phyloP scores from a whole-genome alignment of 2,888 invertebrate species.

The Agrochola lota region DNA sequence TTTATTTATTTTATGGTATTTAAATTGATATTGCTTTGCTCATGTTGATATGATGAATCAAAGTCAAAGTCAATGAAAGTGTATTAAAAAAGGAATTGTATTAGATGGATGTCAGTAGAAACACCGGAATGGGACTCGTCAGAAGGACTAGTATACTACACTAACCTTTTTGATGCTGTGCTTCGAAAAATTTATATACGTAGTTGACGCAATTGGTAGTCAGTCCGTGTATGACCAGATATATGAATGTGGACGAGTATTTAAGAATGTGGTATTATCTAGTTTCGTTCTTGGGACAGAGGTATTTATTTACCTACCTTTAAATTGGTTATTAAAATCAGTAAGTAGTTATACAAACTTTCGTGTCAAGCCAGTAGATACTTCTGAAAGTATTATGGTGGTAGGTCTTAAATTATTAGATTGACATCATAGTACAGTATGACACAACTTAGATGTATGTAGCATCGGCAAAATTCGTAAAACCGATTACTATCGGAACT shows the following conservation, averaged over 20 bases:
- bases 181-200: not conserved
- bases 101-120: conserved; percentile 1
- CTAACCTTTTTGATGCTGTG: not conserved
- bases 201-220: not conserved
- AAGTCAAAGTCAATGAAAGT: too few relatives aligned
- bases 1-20: conserved; percentile 15
- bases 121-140: not conserved
- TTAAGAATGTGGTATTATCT: not conserved
- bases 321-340: not conserved
- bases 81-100: not conserved
- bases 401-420: conserved; percentile 13
- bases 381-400: not conserved
- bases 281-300: not conserved
- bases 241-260: not conserved
- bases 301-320: not conserved
- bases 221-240: not conserved
- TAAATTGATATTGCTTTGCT: not conserved
- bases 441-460: too few relatives aligned
- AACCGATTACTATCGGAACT: too few relatives aligned
- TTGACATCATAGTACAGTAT: conserved; percentile 6
- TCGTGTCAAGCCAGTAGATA: conserved; percentile 3
- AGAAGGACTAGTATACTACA: not conserved
- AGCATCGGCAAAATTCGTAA: too few relatives aligned
- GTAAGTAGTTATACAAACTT: not conserved
- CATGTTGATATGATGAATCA: not conserved